Base-by-base conservation (phyloP, 2,113 vertebrate genomes). In the Natator depressus region DNA sequence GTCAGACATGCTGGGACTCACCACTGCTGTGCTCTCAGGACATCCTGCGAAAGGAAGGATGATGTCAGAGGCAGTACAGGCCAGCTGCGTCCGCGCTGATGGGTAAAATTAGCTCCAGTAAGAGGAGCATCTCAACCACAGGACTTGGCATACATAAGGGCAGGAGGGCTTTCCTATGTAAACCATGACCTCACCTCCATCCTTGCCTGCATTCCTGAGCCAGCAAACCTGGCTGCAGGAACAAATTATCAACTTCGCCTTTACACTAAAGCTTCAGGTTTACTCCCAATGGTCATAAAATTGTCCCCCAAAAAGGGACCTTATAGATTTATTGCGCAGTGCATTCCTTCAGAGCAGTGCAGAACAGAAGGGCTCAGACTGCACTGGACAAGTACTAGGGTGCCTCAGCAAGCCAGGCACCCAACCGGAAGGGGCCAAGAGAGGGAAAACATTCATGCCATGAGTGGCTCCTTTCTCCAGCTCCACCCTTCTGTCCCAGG, bases 81-180 rank as follows among this genome's bases (percentile, higher is more conserved):
- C 19, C 0, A 11, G 10, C 80, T 93, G 85, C 54, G 0, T 89
- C 93, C 84, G 95, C 94, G 94, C 94, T 27, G 7, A 27, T 3
- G 27, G 80, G 89, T 96, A 97, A 97, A 98, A 97, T 85, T 55
- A 96, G 95, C 69, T 95, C 80, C 59, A 69, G 53, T 8, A 38
- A 42, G 7, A 65, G 7, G 85, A 31, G 35, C 55, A 90, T 31
- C 84, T 85, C 50, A 8, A 88, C 31, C 29, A 78, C 95, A 93
- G 89, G 85, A 16, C 89, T 2, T 89, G 35, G 6, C 3, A 5
- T 5, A 24, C 88, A 54, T 83, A 88, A 16, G 31, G 94, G 80
- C 75, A 25, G 95, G 94, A 95, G 53, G 96, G 81, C 79, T 90
- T 87, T 75, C 57, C 38, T 1, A 3, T 89, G 90, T 87, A 89